Conservation (phyloP, 2,888 invertebrate genomes). For the Sycophila texana region DNA sequence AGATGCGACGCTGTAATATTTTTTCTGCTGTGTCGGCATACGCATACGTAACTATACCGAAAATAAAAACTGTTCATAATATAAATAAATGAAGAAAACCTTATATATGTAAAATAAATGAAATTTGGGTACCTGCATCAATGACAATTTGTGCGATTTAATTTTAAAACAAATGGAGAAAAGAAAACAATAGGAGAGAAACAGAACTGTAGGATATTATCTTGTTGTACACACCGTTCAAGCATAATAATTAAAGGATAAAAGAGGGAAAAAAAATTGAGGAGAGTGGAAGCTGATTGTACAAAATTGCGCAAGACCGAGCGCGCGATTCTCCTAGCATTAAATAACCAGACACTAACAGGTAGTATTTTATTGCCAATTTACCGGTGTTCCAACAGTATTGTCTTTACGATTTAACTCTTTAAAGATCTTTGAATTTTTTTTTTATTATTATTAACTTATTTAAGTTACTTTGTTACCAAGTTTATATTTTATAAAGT, state of each 20-base stretch:
- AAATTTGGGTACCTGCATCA: conserved; percentile 54
- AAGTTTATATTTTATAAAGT: conserved; percentile 28
- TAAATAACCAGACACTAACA: conserved; percentile 41
- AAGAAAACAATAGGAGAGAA: conserved; percentile 6
- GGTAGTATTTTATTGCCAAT: conserved; percentile 54
- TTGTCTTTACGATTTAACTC: conserved; percentile 48
- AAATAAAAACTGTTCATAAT: conserved; percentile 44
- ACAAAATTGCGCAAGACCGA: conserved; percentile 47
- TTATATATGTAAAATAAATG: conserved; percentile 23
- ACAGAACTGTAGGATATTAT: conserved; percentile 18
- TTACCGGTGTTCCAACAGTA: conserved; percentile 56
- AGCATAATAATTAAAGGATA: conserved; percentile 29
- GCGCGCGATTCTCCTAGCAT: conserved; percentile 32
- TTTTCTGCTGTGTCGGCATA: conserved; percentile 48
- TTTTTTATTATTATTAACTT: conserved; percentile 18
- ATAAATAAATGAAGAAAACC: conserved; percentile 30
- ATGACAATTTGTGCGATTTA: conserved; percentile 48
- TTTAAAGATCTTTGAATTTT: conserved; percentile 29
- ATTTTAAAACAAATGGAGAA: conserved; percentile 12
- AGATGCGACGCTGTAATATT: conserved; percentile 50
- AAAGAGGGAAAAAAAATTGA: too few relatives aligned
- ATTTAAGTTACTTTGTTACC: conserved; percentile 50
- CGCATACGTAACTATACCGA: conserved; percentile 46
- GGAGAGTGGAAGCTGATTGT: conserved; percentile 36
- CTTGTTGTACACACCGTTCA: conserved; percentile 13